phyloP scores from a whole-genome alignment of 2,888 invertebrate species.

The Cataglyphis cursor region DNA sequence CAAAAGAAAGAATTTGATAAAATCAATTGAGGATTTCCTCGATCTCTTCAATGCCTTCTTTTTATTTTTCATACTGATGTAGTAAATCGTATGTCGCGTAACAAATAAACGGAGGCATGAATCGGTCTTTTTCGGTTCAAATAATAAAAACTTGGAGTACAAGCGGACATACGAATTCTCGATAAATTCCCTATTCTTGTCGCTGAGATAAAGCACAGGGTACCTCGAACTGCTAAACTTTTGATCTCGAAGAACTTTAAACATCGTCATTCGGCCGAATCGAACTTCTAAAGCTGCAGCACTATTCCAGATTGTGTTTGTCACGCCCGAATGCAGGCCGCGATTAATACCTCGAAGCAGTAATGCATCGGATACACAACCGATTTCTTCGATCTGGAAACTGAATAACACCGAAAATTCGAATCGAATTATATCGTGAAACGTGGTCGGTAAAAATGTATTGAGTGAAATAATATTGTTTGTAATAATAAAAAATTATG shows the following conservation, averaged over 20 bases:
- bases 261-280: constrained; percentile 54
- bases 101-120: constrained; percentile 13
- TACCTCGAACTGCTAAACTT: constrained; percentile 64
- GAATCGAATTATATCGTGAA: constrained; percentile 24
- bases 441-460: constrained; percentile 12
- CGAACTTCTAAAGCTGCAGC: constrained; percentile 40
- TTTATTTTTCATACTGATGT: not conserved
- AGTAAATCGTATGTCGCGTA: constrained; percentile 17
- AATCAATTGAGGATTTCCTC: not conserved
- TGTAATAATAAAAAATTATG: not conserved
- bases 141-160: not conserved
- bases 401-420: constrained; percentile 24
- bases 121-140: constrained; percentile 8
- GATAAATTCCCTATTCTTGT: constrained; percentile 47
- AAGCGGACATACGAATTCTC: constrained; percentile 22
- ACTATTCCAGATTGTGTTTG: constrained; percentile 10
- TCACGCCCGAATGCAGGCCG: constrained; percentile 23
- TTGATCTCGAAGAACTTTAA: constrained; percentile 63
- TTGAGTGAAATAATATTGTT: not conserved
- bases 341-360: constrained; percentile 25
- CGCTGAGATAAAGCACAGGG: constrained; percentile 51
- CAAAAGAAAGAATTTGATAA: not conserved
- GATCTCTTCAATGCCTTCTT: not conserved
- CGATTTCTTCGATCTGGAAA: constrained; percentile 14
- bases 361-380: not conserved